These are phyloP conservation scores for Pseudorasbora parva DNA, from an alignment of 2,113 vertebrate species.

Conservation along the genomic window DNA sequence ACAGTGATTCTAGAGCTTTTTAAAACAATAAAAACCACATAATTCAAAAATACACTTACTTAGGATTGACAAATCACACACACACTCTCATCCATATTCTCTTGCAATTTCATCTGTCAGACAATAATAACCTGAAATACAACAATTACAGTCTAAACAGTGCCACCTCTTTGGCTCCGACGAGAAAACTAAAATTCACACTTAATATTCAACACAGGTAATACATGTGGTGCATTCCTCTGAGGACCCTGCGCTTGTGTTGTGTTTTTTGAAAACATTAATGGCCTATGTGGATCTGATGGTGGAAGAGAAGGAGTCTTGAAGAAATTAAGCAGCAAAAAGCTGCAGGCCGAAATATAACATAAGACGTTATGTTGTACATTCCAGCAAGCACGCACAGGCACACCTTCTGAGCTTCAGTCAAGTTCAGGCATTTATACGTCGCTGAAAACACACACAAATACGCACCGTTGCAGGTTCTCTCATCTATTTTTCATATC, in stretches of 20 bases:
- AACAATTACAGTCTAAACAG: conserved; percentile 21
- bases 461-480: neutral
- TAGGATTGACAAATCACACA: neutral
- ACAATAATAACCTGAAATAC: conserved; percentile 26
- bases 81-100: neutral
- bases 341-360: conserved; percentile 1
- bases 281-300: conserved; percentile 12
- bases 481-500: conserved; percentile 27
- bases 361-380: neutral
- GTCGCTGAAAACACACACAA: neutral
- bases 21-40: neutral
- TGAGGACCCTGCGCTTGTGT: neutral
- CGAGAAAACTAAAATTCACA: conserved; percentile 19
- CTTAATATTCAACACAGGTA: conserved; percentile 34
- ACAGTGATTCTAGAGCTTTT: neutral
- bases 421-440: neutral
- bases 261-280: neutral
- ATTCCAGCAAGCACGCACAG: neutral
- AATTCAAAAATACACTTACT: neutral
- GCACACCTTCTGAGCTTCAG: neutral
- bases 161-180: neutral
- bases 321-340: conserved; percentile 22
- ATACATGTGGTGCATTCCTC: conserved; percentile 15
- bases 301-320: neutral
- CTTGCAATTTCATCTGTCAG: neutral